phyloP scores from a whole-genome alignment of 2,888 invertebrate genomes.

The Hanleya hanleyi region DNA sequence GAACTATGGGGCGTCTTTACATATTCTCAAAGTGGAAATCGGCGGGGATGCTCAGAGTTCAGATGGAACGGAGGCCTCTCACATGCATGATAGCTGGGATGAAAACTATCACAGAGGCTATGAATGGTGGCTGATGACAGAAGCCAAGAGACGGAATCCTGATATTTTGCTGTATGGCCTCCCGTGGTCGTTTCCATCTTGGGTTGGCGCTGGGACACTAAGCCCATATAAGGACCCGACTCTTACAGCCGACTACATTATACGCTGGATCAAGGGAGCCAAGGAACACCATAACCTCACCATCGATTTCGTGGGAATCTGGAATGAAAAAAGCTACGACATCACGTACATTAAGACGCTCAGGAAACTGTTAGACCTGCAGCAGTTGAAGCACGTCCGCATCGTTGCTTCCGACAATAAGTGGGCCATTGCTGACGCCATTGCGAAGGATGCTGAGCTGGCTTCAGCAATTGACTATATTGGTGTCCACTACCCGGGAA shows the following conservation, averaged over 20 bases:
- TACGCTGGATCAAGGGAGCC: constrained; percentile 71
- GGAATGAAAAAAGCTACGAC: constrained; percentile 64
- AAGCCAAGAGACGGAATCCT: constrained; percentile 69
- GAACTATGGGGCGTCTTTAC: constrained; percentile 70
- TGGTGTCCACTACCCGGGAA: constrained; percentile 69
- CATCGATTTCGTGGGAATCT: constrained; percentile 72
- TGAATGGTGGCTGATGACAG: constrained; percentile 71
- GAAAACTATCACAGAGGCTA: constrained; percentile 68
- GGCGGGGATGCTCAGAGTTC: constrained; percentile 73
- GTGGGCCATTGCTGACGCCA: constrained; percentile 41
- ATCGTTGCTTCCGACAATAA: constrained; percentile 61
- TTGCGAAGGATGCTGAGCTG: constrained; percentile 42
- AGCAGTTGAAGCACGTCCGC: constrained; percentile 44
- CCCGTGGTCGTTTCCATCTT: constrained; percentile 72
- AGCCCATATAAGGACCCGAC: constrained; percentile 57
- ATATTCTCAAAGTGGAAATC: constrained; percentile 73
- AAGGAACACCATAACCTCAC: constrained; percentile 56
- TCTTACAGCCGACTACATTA: constrained; percentile 60
- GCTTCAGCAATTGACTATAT: constrained; percentile 51
- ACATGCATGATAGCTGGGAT: constrained; percentile 67
- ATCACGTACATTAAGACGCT: constrained; percentile 48
- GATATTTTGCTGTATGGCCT: constrained; percentile 67
- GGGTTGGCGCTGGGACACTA: constrained; percentile 56
- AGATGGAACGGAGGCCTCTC: constrained; percentile 70
- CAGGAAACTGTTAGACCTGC: constrained; percentile 35